These are phyloP conservation scores for Hylaeus volcanicus DNA, from an alignment of 1,140 invertebrate genomes.

Conservation along the genomic window DNA sequence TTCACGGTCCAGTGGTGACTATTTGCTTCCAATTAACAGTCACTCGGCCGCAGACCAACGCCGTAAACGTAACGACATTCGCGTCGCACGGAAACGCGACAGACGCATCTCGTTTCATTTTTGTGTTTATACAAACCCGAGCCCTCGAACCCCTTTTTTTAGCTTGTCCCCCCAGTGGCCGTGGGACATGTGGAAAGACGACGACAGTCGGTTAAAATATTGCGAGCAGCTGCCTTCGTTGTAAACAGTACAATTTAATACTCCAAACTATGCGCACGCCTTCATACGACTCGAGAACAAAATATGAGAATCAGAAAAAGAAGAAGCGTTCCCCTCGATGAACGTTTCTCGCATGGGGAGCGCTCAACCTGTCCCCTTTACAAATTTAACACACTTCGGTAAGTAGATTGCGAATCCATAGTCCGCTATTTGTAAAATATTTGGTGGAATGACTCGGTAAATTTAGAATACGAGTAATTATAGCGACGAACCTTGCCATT, in stretches of 20 bases:
- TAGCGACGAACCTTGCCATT: no score
- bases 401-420: no score
- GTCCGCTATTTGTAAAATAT: no score
- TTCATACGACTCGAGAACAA: neutral
- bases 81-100: neutral
- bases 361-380: no score
- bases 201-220: slow-evolving; percentile 51
- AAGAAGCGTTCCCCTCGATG: neutral
- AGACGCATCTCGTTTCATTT: slow-evolving; percentile 10
- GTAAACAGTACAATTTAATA: slow-evolving; percentile 48
- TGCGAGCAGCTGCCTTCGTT: slow-evolving; percentile 45
- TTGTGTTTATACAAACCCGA: slow-evolving; percentile 40
- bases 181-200: slow-evolving; percentile 36
- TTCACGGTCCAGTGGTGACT: neutral
- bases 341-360: no score
- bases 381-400: no score
- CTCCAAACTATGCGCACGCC: neutral
- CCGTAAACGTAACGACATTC: neutral
- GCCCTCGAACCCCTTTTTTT: slow-evolving; percentile 42
- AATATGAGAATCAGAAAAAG: neutral
- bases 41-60: neutral
- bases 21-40: neutral
- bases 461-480: no score
- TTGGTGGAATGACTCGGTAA: no score
- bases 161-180: slow-evolving; percentile 18